These are phyloP conservation scores for Hypsopygia costalis DNA, from an alignment of 2,888 invertebrate genomes.

Conservation along the genomic window DNA sequence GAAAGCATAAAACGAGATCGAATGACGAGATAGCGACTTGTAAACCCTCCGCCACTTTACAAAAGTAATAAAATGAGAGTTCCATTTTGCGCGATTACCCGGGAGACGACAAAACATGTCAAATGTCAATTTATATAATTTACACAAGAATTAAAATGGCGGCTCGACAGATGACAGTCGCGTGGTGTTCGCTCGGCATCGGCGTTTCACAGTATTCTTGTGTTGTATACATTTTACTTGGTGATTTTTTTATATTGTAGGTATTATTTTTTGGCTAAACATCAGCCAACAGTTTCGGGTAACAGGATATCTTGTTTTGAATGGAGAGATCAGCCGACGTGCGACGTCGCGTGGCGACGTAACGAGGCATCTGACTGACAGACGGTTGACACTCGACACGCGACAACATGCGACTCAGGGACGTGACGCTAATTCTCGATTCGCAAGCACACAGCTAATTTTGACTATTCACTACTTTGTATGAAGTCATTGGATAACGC, in stretches of 20 bases:
- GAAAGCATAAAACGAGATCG: constrained; percentile 23
- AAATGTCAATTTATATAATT: constrained; percentile 74
- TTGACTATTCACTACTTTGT: no score
- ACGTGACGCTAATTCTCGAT: constrained; percentile 3
- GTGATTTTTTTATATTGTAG: constrained; percentile 24
- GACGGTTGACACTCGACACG: constrained; percentile 57
- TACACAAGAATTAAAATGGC: constrained; percentile 67
- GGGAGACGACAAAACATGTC: constrained; percentile 74
- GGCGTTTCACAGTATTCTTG: constrained; percentile 24
- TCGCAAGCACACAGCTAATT: neutral
- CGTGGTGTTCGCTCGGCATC: constrained; percentile 30
- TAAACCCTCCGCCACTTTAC: constrained; percentile 36
- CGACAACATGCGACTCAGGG: constrained; percentile 37
- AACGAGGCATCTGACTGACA: constrained; percentile 69
- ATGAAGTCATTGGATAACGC: neutral
- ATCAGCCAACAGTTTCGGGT: constrained; percentile 32
- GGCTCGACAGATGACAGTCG: constrained; percentile 66
- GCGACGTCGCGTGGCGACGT: constrained; percentile 56
- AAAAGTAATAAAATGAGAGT: constrained; percentile 58
- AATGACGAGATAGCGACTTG: constrained; percentile 29
- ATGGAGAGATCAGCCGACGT: constrained; percentile 47
- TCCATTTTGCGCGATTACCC: constrained; percentile 67
- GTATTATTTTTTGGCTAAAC: constrained; percentile 27
- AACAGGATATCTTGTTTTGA: constrained; percentile 57
- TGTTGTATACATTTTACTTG: constrained; percentile 18